Percentiles rank a stretch among this genome's conserved stretches.
Evolutionary conservation across 2,113 vertebrate species (phyloP).

Genomic region (Lophius piscatorius): DNA sequence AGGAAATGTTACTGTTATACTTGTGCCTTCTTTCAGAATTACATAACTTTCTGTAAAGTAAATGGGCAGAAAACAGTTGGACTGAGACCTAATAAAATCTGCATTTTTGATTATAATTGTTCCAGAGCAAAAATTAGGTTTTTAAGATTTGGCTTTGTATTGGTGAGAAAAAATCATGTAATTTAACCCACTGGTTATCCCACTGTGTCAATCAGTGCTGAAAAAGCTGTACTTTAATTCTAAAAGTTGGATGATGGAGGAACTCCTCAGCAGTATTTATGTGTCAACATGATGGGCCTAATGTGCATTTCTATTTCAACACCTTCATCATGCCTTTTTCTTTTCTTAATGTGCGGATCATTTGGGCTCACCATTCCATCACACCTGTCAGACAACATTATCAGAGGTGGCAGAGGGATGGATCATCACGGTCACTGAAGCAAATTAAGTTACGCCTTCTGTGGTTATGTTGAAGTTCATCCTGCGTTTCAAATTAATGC

Average conservation of each 20-base stretch:
- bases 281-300: neutral
- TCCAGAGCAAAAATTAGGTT: neutral
- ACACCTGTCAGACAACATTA: conserved; percentile 10
- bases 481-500: conserved; percentile 40
- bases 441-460: conserved; percentile 36
- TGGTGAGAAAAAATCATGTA: neutral
- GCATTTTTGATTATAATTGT: conserved; percentile 3
- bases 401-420: conserved; percentile 3
- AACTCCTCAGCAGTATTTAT: conserved; percentile 42
- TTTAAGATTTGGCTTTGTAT: conserved; percentile 11
- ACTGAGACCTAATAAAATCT: conserved; percentile 2
- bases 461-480: conserved; percentile 49
- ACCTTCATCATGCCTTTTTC: neutral
- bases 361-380: conserved; percentile 16
- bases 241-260: conserved; percentile 55
- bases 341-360: conserved; percentile 18
- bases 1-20: conserved; percentile 30
- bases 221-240: conserved; percentile 21
- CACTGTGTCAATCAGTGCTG: no score
- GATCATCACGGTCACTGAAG: no score
- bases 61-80: conserved; percentile 30
- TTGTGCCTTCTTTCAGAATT: conserved; percentile 49
- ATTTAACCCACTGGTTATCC: neutral
- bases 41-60: conserved; percentile 61
- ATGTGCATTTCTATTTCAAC: neutral